Evolutionary conservation across 2,113 vertebrate species (phyloP), one percentile per base, ranked within the genome.

Genomic region (Pardalotus punctatus): DNA sequence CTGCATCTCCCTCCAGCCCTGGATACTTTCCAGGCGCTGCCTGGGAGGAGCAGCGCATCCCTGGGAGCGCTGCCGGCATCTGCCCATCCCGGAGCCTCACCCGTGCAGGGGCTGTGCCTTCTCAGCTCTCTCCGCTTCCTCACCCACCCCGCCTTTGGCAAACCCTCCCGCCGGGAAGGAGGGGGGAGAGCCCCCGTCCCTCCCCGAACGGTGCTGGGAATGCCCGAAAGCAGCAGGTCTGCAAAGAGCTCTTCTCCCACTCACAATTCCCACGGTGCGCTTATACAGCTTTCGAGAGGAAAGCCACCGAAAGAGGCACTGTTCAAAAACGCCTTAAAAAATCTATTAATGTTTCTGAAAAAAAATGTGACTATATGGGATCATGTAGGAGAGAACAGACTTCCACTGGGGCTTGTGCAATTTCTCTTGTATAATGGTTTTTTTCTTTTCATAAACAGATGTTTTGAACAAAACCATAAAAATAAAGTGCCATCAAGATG

Each of bases 231-330:
- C 33, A 35, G 14, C 40, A 10, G 18, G 6, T 27, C 40, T 45
- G 76, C 40, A 2, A 16, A 12, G 17, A 65, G 45, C 40, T 23
- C 48, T n/a, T 22, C 33, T 24, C 47, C 29, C 69, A 8, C 56
- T 16, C 8, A 1, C 40, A 10, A 7, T 14, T 67, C 69, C 33
- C 61, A 8, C 5, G 7, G 1, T 0, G 2, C 12, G 0, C 27
- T 47, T 10, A 9, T 40, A 1, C 31, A 8, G 48, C 36, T 43
- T 70, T 36, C 58, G 19, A 24, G 56, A 60, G 29, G 29, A 70
- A 58, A 56, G 21, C 10, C 27, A 29, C 8, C 18, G 25, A 23
- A 77, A 72, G 8, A 83, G 56, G 51, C 8, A 3, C 24, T 43
- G 48, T 14, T 14, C 4, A 40, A 82, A 81, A 88, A 35, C 29